A percentile compares a stretch with the other conserved stretches of the same genome.
Conservation (phyloP, 2,888 invertebrate species). For the Thelaira solivaga region DNA sequence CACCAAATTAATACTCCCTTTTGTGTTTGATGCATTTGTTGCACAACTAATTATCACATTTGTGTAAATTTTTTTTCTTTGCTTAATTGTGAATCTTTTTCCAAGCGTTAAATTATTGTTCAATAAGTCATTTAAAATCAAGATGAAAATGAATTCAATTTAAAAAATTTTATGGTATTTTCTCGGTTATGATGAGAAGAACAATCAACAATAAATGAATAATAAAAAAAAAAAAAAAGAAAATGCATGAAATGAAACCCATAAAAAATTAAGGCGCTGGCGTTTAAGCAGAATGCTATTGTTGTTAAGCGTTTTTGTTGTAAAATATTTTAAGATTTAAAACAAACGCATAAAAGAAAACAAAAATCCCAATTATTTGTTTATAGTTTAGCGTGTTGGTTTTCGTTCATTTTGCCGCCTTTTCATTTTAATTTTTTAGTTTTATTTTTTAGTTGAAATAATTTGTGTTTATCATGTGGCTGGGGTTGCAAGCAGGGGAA, state of each 20-base stretch:
- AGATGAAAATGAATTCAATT: slow-evolving; percentile 29
- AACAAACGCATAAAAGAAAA: slow-evolving; percentile 26
- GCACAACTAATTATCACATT: slow-evolving; percentile 45
- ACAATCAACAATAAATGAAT: slow-evolving; percentile 1
- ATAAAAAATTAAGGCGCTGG: slow-evolving; percentile 56
- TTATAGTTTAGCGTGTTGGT: slow-evolving; percentile 53
- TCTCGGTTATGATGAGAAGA: slow-evolving; percentile 20
- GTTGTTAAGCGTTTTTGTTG: slow-evolving; percentile 3
- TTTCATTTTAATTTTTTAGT: too few species aligned
- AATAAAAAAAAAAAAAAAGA: slow-evolving; percentile 23
- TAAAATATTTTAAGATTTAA: slow-evolving; percentile 1
- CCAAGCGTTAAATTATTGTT: not conserved
- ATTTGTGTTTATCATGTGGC: slow-evolving; percentile 13
- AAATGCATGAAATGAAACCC: slow-evolving; percentile 21
- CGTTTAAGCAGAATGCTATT: slow-evolving; percentile 41
- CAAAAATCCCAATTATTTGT: slow-evolving; percentile 58
- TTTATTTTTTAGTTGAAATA: slow-evolving; percentile 14
- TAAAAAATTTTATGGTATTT: slow-evolving; percentile 52
- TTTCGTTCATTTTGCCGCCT: slow-evolving; percentile 33
- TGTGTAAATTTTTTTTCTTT: slow-evolving; percentile 28
- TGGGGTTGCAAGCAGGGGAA: not conserved
- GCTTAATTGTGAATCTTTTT: slow-evolving; percentile 1
- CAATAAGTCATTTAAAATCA: not conserved
- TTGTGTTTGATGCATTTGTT: slow-evolving; percentile 27
- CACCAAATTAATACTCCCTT: slow-evolving; percentile 2